Percentiles rank a stretch among this genome's conserved stretches.
phyloP scores from a whole-genome alignment of 2,888 invertebrate species.

The Himalopsyche kuldschensis region DNA sequence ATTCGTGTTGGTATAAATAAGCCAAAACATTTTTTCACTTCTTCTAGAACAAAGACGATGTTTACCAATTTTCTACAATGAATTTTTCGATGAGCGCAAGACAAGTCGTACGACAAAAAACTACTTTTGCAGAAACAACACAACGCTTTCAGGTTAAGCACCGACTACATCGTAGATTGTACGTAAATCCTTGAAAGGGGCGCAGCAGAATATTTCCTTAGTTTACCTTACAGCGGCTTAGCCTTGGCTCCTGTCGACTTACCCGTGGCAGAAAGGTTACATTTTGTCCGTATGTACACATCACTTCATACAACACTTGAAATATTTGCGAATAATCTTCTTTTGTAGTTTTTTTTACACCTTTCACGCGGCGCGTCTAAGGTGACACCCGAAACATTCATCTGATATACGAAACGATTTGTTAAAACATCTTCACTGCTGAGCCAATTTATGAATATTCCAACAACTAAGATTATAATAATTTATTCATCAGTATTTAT shows the following conservation, averaged over 20 bases:
- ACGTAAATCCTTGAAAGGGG: constrained; percentile 3
- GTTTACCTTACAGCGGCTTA: constrained; percentile 20
- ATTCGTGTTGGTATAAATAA: too few species aligned
- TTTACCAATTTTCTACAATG: too few species aligned
- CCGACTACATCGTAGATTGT: constrained; percentile 6
- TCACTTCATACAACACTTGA: constrained; percentile 5
- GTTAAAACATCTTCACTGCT: too few species aligned
- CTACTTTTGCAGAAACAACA: constrained; percentile 17
- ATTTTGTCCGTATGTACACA: neutral
- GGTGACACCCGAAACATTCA: neutral
- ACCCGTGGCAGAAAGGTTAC: constrained; percentile 1
- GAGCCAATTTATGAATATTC: too few species aligned
- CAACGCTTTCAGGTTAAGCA: constrained; percentile 31
- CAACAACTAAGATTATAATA: too few species aligned
- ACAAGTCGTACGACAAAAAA: neutral
- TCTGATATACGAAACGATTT: neutral
- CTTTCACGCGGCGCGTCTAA: neutral
- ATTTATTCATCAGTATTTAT: too few species aligned
- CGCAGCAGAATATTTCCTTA: constrained; percentile 2
- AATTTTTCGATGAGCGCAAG: neutral
- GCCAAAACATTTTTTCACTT: too few species aligned
- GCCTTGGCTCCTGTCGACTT: constrained; percentile 31
- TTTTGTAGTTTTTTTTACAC: neutral
- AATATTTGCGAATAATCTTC: neutral
- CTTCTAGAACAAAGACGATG: too few species aligned